A percentile compares a stretch with the other conserved stretches of the same genome.
These are phyloP conservation scores for Rhingia campestris DNA, from an alignment of 2,888 invertebrate genomes.

Conservation along the genomic window DNA sequence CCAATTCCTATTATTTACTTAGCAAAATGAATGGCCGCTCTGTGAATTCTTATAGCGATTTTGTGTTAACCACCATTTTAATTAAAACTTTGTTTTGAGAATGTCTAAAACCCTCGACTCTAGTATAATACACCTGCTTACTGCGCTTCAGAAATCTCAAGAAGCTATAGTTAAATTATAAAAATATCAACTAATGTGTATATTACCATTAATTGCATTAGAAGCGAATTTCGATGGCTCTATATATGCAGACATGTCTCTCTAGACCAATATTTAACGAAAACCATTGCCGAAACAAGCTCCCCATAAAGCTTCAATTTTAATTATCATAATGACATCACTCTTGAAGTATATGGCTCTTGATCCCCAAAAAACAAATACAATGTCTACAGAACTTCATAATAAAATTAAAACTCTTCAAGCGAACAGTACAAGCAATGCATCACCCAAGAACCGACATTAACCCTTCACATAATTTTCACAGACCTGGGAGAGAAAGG, in stretches of 20 bases:
- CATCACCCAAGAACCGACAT: constrained; percentile 60
- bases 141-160: too few relatives aligned
- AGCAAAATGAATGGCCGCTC: too few relatives aligned
- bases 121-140: too few relatives aligned
- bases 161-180: too few relatives aligned
- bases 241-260: not conserved
- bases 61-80: too few relatives aligned
- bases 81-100: too few relatives aligned
- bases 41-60: too few relatives aligned
- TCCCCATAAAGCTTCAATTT: constrained; percentile 37
- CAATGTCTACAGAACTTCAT: constrained; percentile 50
- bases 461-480: constrained; percentile 66
- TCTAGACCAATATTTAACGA: constrained; percentile 1
- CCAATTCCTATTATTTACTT: too few relatives aligned
- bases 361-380: constrained; percentile 46
- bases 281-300: not conserved
- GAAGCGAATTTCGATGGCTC: not conserved
- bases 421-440: constrained; percentile 50
- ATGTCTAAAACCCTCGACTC: too few relatives aligned
- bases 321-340: constrained; percentile 67
- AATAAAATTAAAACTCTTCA: constrained; percentile 62
- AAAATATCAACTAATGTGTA: too few relatives aligned
- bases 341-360: constrained; percentile 41
- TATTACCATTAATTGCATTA: too few relatives aligned
- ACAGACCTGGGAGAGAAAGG: constrained; percentile 32